Evolutionary conservation across 2,113 vertebrate genomes (phyloP).

Genomic region (Carassius gibelio): DNA sequence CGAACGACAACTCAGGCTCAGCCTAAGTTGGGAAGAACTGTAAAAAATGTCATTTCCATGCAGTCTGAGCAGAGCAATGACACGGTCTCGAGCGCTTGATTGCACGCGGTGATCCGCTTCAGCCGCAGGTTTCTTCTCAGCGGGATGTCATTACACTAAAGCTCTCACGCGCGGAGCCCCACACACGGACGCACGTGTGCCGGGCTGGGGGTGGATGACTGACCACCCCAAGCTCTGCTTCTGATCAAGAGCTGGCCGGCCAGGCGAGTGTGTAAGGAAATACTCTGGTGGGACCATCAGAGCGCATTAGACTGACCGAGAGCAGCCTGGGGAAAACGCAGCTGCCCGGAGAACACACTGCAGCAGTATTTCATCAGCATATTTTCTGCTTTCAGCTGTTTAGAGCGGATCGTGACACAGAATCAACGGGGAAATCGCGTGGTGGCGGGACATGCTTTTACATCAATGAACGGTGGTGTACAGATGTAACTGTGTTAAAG

Average conservation of each 20-base stretch:
- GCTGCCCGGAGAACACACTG: slow-evolving; percentile 66
- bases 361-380: slow-evolving; percentile 63
- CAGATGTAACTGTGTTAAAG: no score
- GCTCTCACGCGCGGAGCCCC: slow-evolving; percentile 62
- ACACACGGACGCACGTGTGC: slow-evolving; percentile 50
- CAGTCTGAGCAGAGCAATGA: slow-evolving; percentile 62
- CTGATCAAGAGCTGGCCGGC: slow-evolving; percentile 75
- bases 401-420: no score
- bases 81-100: slow-evolving; percentile 71
- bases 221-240: slow-evolving; percentile 71
- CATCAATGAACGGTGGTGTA: no score
- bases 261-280: slow-evolving; percentile 70
- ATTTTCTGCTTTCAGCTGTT: no score
- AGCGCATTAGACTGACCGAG: slow-evolving; percentile 78
- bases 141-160: slow-evolving; percentile 73
- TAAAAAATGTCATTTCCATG: background rate
- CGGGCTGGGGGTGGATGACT: slow-evolving; percentile 60
- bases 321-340: slow-evolving; percentile 71
- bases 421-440: no score
- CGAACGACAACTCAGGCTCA: background rate
- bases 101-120: slow-evolving; percentile 66
- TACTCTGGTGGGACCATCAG: slow-evolving; percentile 77
- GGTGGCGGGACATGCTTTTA: no score
- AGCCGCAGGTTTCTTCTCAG: slow-evolving; percentile 72
- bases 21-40: background rate